Evolutionary conservation across 2,797 vertebrate genomes (phyloP).

Genomic region (Myiotriccus ornatus): DNA sequence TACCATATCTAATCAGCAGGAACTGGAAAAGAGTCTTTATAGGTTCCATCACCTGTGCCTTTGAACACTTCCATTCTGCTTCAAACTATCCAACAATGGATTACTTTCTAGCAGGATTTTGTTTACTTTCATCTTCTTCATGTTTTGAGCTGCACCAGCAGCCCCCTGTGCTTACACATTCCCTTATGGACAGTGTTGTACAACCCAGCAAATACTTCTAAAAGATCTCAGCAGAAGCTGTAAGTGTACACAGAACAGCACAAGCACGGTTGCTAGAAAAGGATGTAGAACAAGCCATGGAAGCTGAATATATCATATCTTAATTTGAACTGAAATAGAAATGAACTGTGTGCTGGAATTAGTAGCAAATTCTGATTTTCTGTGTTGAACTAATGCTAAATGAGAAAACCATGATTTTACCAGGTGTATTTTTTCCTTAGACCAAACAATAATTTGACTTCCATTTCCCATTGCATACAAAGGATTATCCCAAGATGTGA

Average conservation of each 20-base stretch:
- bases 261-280: neutral
- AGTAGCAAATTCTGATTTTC: neutral
- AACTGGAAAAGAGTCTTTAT: neutral
- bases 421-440: neutral
- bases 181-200: rapidly evolving
- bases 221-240: neutral
- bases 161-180: neutral
- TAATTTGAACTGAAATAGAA: neutral
- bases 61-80: neutral
- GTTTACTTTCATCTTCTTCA: neutral
- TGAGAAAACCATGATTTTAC: neutral
- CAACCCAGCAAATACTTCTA: neutral
- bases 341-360: neutral
- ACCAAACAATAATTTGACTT: neutral
- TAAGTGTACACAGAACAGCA: neutral
- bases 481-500: neutral
- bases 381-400: neutral
- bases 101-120: neutral
- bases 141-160: neutral
- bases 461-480: neutral
- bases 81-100: neutral
- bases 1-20: neutral
- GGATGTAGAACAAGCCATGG: neutral
- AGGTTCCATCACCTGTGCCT: neutral
- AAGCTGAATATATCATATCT: neutral